Percentiles rank a stretch among this genome's conserved stretches.
Evolutionary conservation across 2,888 invertebrate genomes (phyloP).

Genomic region (Ectemnius cavifrons): DNA sequence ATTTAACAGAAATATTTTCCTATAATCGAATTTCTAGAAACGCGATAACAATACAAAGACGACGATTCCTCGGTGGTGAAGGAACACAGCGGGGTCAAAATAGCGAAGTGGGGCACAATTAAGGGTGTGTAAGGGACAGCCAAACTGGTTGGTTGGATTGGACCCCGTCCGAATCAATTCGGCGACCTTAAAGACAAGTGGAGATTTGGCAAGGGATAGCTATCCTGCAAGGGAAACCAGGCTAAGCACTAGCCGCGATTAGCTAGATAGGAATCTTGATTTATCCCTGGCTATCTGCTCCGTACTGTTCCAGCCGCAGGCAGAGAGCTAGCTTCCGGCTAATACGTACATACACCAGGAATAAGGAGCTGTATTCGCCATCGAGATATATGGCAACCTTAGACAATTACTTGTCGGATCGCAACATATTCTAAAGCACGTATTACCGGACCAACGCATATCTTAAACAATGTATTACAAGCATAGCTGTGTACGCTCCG

Average conservation of each 20-base stretch:
- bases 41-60: too few relatives aligned
- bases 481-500: too few relatives aligned
- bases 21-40: too few relatives aligned
- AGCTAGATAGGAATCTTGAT: conserved; percentile 67
- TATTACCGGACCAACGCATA: too few relatives aligned
- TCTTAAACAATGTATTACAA: too few relatives aligned
- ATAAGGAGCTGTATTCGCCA: conserved; percentile 14
- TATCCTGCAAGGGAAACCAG: conserved; percentile 40
- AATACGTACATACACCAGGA: conserved; percentile 30
- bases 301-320: conserved; percentile 25
- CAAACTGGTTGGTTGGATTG: neutral
- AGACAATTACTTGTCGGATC: conserved; percentile 17
- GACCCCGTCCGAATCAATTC: conserved; percentile 27
- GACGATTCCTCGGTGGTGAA: too few relatives aligned
- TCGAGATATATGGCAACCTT: neutral
- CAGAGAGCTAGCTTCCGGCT: conserved; percentile 17
- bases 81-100: neutral
- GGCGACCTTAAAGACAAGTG: conserved; percentile 27
- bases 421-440: too few relatives aligned
- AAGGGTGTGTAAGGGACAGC: neutral
- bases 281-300: conserved; percentile 57
- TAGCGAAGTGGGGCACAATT: neutral
- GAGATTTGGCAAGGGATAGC: conserved; percentile 32
- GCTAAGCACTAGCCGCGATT: conserved; percentile 62
- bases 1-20: too few relatives aligned